Percentiles rank a stretch among this genome's conserved stretches.
phyloP scores from a whole-genome alignment of 2,888 invertebrate species.

The Volucella zonaria region DNA sequence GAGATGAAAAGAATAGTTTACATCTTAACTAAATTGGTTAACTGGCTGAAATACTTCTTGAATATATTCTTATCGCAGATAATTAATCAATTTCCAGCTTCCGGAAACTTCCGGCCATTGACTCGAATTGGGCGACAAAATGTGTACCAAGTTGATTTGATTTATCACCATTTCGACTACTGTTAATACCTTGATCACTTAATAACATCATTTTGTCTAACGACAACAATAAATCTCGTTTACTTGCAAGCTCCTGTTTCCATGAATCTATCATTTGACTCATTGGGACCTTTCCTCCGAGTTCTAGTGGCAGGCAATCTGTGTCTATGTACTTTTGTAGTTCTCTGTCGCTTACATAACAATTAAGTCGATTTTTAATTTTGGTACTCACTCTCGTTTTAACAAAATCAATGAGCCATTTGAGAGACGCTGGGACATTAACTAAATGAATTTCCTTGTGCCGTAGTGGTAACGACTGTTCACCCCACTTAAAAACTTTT shows the following conservation, averaged over 20 bases:
- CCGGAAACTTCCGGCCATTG: slow-evolving; percentile 86
- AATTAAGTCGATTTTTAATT: slow-evolving; percentile 87
- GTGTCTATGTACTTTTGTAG: slow-evolving; percentile 85
- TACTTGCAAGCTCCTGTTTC: slow-evolving; percentile 85
- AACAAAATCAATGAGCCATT: slow-evolving; percentile 90
- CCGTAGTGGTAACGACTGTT: slow-evolving; percentile 91
- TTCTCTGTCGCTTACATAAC: slow-evolving; percentile 85
- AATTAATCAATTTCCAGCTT: slow-evolving; percentile 87
- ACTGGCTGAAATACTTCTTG: slow-evolving; percentile 61
- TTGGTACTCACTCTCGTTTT: slow-evolving; percentile 88
- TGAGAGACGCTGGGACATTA: slow-evolving; percentile 88
- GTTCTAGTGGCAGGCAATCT: slow-evolving; percentile 87
- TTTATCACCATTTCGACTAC: slow-evolving; percentile 79
- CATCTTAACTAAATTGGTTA: slow-evolving; percentile 60
- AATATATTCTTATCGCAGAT: slow-evolving; percentile 38
- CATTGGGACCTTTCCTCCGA: slow-evolving; percentile 88
- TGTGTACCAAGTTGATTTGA: slow-evolving; percentile 78
- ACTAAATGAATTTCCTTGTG: slow-evolving; percentile 90
- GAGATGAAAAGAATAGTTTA: slow-evolving; percentile 34
- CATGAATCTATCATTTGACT: slow-evolving; percentile 89
- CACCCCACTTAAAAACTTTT: slow-evolving; percentile 89
- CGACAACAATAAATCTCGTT: slow-evolving; percentile 85
- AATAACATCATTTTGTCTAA: slow-evolving; percentile 87
- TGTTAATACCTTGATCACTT: slow-evolving; percentile 85
- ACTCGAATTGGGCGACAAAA: slow-evolving; percentile 81